Base-by-base conservation (phyloP, 2,113 vertebrate species). In the Rhinolophus ferrumequinum region DNA sequence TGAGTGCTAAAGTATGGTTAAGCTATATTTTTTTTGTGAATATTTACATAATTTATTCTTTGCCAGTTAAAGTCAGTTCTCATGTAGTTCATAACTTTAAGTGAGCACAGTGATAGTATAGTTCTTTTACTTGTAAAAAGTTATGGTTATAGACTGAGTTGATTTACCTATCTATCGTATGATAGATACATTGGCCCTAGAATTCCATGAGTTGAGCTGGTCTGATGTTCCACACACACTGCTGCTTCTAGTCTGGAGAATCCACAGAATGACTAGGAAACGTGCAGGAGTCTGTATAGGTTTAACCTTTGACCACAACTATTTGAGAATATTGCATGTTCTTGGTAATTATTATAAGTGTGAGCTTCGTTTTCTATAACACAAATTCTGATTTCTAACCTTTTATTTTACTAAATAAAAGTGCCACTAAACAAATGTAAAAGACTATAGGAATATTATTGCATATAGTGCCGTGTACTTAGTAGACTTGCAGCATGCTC, bases 381-480 rank as follows among this genome's bases (percentile, higher is more conserved):
- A 62, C 47, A 67, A 56, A 73, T 22, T 93, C 56, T 90, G 58
- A 86, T 58, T 89, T 91, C 56, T 85, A 86, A 54, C 13, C 13
- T 93, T 64, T 95, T 69, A 72, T 93, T 66, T 95, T 62, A 82
- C 70, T 93, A 87, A 79, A n/a, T 76, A 54, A 66, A 94, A 92
- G n/a, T 69, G 2, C 35, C 16, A 24, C 54, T 73, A 52, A 92
- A 56, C 52, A 76, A 88, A 60, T 86, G 15, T 82, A 62, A 72
- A 62, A 86, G 67, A 44, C 47, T 79, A 41, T 58, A 47, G 44
- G 7, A 56, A 54, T 96, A 19, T 35, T 35, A 70, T 90, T 44
- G 38, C 56, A 3, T 64, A 54, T 2, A 86, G 58, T 87, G 3
- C 54, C 69, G 7, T 90, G 2, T 54, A 76, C 70, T 60, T 94